phyloP scores from a whole-genome alignment of 2,888 invertebrate genomes.

The Thelaira solivaga region DNA sequence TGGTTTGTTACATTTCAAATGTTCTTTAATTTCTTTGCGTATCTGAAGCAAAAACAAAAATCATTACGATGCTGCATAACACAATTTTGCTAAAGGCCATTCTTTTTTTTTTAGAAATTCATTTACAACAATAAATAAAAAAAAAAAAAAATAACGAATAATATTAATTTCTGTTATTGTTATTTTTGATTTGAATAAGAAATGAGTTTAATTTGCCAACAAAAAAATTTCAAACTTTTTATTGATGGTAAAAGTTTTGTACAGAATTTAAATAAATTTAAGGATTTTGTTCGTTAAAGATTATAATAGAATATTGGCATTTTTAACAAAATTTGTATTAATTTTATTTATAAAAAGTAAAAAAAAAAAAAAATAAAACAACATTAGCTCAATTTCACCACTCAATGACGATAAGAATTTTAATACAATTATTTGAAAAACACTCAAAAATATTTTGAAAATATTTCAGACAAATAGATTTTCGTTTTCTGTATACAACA shows the following conservation, averaged over 20 bases:
- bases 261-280: conserved; percentile 4
- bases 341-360: background rate
- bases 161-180: conserved; percentile 23
- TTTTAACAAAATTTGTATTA: background rate
- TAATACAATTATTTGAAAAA: no score
- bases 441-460: no score
- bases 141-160: background rate
- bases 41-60: background rate
- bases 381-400: no score
- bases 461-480: no score
- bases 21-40: background rate
- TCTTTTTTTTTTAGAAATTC: background rate
- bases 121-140: conserved; percentile 18
- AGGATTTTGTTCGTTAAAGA: background rate
- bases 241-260: background rate
- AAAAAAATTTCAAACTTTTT: background rate
- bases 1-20: conserved; percentile 27
- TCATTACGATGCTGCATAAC: conserved; percentile 1
- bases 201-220: conserved; percentile 24
- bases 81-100: background rate
- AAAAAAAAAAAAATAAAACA: no score
- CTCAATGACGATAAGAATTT: no score
- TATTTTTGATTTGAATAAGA: conserved; percentile 28
- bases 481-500: no score
- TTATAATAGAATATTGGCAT: background rate